Conservation (phyloP, 2,113 vertebrate genomes). For the Heteronetta atricapilla region DNA sequence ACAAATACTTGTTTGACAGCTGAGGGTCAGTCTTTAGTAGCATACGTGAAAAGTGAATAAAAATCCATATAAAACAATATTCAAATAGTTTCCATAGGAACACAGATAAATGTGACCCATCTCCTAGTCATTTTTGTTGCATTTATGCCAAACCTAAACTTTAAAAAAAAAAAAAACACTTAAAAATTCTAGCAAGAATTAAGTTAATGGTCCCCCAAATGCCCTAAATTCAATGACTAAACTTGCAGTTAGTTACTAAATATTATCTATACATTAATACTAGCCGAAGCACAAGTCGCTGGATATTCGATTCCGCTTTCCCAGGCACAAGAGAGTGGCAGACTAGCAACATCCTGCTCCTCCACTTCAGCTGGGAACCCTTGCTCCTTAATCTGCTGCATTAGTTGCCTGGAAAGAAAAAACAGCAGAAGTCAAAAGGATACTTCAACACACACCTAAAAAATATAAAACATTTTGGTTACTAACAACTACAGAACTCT, state of each 20-base stretch:
- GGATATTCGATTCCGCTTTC: conserved; percentile 87
- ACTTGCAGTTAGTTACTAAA: conserved; percentile 57
- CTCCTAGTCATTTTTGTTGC: conserved; percentile 81
- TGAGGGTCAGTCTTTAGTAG: conserved; percentile 71
- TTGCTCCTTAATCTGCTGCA: conserved; percentile 85
- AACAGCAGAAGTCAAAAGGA: not conserved
- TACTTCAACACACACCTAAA: not conserved
- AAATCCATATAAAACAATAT: conserved; percentile 88
- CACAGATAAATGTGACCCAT: conserved; percentile 90
- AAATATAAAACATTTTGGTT: not conserved
- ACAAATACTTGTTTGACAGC: conserved; percentile 81
- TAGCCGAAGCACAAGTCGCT: conserved; percentile 81
- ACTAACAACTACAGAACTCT: not conserved
- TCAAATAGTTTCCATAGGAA: conserved; percentile 98
- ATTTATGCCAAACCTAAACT: conserved; percentile 69
- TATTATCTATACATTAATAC: conserved; percentile 81
- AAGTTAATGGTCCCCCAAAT: conserved; percentile 79
- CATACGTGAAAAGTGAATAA: conserved; percentile 81
- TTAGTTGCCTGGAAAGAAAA: conserved; percentile 81
- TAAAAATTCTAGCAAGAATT: conserved; percentile 76
- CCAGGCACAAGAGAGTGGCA: conserved; percentile 86
- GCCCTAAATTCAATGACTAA: conserved; percentile 66
- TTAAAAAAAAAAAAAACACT: conserved; percentile 68
- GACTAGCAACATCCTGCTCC: conserved; percentile 74
- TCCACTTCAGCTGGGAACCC: conserved; percentile 77